These are phyloP conservation scores for Schlechtendalia chinensis DNA, from an alignment of 1,140 invertebrate species.

Conservation along the genomic window DNA sequence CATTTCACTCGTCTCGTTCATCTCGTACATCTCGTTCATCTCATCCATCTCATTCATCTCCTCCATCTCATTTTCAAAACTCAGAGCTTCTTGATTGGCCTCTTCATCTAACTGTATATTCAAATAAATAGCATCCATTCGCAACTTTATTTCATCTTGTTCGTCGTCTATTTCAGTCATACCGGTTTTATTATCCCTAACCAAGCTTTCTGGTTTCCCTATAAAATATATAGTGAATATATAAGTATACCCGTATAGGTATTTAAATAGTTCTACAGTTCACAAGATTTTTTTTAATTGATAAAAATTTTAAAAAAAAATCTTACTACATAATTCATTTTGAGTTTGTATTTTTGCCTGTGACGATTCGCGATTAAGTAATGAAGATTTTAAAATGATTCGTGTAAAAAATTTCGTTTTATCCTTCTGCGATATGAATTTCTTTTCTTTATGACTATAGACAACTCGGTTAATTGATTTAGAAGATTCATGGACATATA, in stretches of 20 bases:
- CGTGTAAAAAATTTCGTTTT: background rate
- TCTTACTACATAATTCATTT: constrained; percentile 33
- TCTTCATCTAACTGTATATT: too few relatives aligned
- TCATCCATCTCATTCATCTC: background rate
- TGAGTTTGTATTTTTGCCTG: constrained; percentile 30
- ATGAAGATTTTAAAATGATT: constrained; percentile 12
- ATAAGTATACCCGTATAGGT: too few relatives aligned
- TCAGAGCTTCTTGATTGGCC: too few relatives aligned
- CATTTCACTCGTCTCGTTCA: constrained; percentile 8
- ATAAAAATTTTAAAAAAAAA: too few relatives aligned
- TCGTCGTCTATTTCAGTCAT: too few relatives aligned
- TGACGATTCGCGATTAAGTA: background rate
- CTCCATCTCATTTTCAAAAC: too few relatives aligned
- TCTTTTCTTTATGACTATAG: background rate
- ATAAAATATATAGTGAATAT: background rate
- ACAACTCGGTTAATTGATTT: background rate
- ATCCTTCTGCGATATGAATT: background rate
- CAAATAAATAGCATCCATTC: too few relatives aligned
- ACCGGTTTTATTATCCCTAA: background rate
- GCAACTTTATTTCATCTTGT: too few relatives aligned
- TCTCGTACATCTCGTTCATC: constrained; percentile 3
- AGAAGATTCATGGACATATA: constrained; percentile 8
- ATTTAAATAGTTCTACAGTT: too few relatives aligned
- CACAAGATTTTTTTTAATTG: background rate
- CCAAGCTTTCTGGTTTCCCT: background rate